Percentiles rank a stretch among this genome's conserved stretches.
These are phyloP conservation scores for Phrynocephalus vlangalii DNA, from an alignment of 2,797 vertebrate species.

Conservation along the genomic window DNA sequence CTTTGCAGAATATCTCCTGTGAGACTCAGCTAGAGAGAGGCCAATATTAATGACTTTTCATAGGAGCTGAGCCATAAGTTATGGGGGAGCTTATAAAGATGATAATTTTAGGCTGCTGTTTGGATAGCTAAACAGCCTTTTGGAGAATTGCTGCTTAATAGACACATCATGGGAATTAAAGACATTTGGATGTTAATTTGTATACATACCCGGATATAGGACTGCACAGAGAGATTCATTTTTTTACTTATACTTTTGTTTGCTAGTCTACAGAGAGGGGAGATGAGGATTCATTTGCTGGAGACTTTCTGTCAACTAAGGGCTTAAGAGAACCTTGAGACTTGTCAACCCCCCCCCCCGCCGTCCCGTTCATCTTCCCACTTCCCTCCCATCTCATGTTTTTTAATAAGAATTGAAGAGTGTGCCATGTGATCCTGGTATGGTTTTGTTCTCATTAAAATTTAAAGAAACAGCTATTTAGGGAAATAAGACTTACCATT, in stretches of 20 bases:
- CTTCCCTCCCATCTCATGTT: conserved; percentile 61
- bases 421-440: conserved; percentile 63
- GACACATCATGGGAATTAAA: conserved; percentile 70
- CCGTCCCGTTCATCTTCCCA: conserved; percentile 17
- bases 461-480: conserved; percentile 74
- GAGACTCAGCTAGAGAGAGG: conserved; percentile 66
- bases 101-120: conserved; percentile 67
- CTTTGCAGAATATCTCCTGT: conserved; percentile 75
- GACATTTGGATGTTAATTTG: conserved; percentile 72
- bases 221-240: conserved; percentile 60
- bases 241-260: conserved; percentile 54
- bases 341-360: conserved; percentile 41
- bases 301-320: conserved; percentile 51
- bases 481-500: conserved; percentile 72
- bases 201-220: conserved; percentile 64
- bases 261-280: conserved; percentile 51
- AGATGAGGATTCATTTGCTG: conserved; percentile 56
- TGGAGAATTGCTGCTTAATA: conserved; percentile 72
- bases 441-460: conserved; percentile 76
- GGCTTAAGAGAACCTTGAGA: conserved; percentile 60
- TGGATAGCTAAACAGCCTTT: conserved; percentile 70
- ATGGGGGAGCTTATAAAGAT: conserved; percentile 67
- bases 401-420: conserved; percentile 71
- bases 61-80: conserved; percentile 70
- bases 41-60: conserved; percentile 72